Conservation (phyloP, 2,888 invertebrate genomes). For the Galeruca laticollis region DNA sequence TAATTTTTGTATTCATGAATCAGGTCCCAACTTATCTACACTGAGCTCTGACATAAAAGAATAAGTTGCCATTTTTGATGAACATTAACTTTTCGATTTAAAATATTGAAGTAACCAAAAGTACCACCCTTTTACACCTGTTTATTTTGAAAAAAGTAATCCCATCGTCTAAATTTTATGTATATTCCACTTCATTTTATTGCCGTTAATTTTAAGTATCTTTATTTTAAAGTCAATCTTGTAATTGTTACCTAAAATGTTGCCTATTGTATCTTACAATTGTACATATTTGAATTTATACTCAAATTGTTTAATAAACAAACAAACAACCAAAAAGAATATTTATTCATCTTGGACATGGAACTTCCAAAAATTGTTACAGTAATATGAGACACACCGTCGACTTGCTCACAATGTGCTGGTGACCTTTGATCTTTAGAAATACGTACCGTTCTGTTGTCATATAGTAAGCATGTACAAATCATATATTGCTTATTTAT, state of each 20-base stretch:
- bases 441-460: no score
- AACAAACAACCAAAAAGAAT: slow-evolving; percentile 44
- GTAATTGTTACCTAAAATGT: slow-evolving; percentile 55
- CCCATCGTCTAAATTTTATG: slow-evolving; percentile 35
- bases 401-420: no score
- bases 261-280: slow-evolving; percentile 57
- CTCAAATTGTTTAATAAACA: slow-evolving; percentile 55
- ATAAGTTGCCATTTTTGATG: no score
- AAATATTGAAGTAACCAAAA: background rate
- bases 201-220: slow-evolving; percentile 37
- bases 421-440: no score
- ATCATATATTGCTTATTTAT: no score
- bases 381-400: no score
- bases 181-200: slow-evolving; percentile 39
- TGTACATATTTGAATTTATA: slow-evolving; percentile 57
- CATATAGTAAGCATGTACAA: no score
- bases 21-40: no score
- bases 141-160: slow-evolving; percentile 11
- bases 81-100: background rate
- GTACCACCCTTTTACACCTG: background rate
- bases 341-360: slow-evolving; percentile 54
- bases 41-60: no score
- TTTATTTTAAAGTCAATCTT: slow-evolving; percentile 32
- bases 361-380: no score
- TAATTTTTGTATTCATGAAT: no score